Conservation (phyloP, 64 coral and sea anemone genomes). For the Acropora yongei region DNA sequence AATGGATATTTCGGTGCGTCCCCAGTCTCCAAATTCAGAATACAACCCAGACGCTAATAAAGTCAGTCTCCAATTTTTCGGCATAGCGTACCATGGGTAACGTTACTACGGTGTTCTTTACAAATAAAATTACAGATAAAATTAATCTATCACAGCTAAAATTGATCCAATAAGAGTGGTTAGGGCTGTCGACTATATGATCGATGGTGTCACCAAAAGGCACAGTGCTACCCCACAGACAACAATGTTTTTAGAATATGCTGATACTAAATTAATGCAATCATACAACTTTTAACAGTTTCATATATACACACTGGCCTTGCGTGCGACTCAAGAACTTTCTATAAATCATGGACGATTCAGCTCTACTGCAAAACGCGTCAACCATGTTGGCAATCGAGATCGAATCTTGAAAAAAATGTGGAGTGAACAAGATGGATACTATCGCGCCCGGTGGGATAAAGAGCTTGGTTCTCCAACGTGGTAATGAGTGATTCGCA, state of each 20-base stretch:
- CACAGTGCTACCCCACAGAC: constrained; percentile 50
- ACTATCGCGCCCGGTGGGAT: constrained; percentile 81
- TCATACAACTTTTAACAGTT: constrained; percentile 74
- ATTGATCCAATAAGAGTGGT: constrained; percentile 66
- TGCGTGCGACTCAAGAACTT: constrained; percentile 56
- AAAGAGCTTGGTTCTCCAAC: constrained; percentile 40
- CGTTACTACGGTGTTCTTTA: constrained; percentile 24
- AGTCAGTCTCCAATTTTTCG: too few species aligned
- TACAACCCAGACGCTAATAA: too few species aligned
- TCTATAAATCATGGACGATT: constrained; percentile 15
- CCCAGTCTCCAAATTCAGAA: too few species aligned
- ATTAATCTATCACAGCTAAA: constrained; percentile 62
- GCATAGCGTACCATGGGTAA: constrained; percentile 7
- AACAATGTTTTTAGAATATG: constrained; percentile 55
- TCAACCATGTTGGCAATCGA: not conserved
- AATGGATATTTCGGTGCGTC: too few species aligned
- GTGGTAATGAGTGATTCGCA: constrained; percentile 77
- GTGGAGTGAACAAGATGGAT: constrained; percentile 67
- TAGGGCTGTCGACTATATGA: constrained; percentile 49
- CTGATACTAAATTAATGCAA: constrained; percentile 35
- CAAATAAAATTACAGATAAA: not conserved
- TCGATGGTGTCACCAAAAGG: constrained; percentile 23
- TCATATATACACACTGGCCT: constrained; percentile 56
- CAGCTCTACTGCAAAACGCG: not conserved
- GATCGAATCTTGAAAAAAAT: constrained; percentile 47